Base-by-base conservation (phyloP, 2,113 vertebrate genomes). In the Colinus virginianus region DNA sequence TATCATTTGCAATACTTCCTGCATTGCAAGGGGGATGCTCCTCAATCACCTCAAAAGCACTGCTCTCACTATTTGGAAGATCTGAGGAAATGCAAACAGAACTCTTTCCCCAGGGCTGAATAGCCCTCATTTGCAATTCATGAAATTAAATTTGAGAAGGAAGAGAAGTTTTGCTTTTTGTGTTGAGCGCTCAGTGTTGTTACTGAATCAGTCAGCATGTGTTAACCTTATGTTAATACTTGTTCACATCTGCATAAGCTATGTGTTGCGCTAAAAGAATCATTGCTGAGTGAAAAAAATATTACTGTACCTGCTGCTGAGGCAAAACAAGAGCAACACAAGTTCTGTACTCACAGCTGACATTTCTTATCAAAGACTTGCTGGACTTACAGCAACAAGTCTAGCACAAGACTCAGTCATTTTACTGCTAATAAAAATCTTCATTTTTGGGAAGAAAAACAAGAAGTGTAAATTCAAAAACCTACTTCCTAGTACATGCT, bases 121-220 rank as follows among this genome's bases (percentile, higher is more conserved):
- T 0, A 58, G 23, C 19, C 28, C 26, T 34, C 12, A 88, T 80
- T 2, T 80, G 64, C 56, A 80, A 77, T 53, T 79, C 21, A 14
- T 19, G 69, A 71, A 4, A 36, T 56, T 45, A 74, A 69, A 69
- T 40, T 51, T 53, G 13, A 69, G 43, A 32, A 25, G 20, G 8
- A 90, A 66, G 13, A 11, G 12, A 45, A 67, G n/a, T 32, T 46
- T 28, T 20, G 32, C 7, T 82, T 87, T 26, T 8, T 7, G 17
- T 7, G 9, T 20, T 49, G 34, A 59, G 5, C 2, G 6, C 1
- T 5, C 53, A 43, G 2, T 4, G 23, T 3, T 66, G n/a, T 13
- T 45, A 70, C 38, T 58, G 45, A 80, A 59, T 80, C 83, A 90
- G 4, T 84, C 36, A 64, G 36, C 6, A 66, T 2, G 3, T 15